phyloP scores from a whole-genome alignment of 2,888 invertebrate species.

The Drosophila ezoana region DNA sequence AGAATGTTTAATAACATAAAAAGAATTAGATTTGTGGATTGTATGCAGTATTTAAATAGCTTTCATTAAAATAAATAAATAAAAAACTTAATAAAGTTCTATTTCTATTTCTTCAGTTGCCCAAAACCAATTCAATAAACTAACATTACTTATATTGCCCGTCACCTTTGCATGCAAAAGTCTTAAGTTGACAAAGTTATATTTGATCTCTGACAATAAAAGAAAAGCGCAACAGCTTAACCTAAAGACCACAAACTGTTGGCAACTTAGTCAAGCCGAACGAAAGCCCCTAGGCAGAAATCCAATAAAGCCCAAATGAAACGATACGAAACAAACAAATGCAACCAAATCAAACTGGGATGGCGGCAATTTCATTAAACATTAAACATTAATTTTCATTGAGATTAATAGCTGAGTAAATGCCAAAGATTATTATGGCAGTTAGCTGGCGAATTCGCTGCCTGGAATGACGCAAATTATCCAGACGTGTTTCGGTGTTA shows the following conservation, averaged over 20 bases:
- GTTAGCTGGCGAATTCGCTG: conserved; percentile 38
- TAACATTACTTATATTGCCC: too few relatives aligned
- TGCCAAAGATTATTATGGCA: conserved; percentile 73
- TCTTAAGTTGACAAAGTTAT: conserved; percentile 55
- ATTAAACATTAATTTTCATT: conserved; percentile 77
- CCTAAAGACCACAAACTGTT: conserved; percentile 49
- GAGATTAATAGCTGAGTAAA: conserved; percentile 81
- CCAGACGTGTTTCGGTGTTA: conserved; percentile 44
- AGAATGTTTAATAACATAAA: too few relatives aligned
- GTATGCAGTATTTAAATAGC: too few relatives aligned
- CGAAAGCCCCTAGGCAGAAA: conserved; percentile 17
- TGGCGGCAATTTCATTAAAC: conserved; percentile 59
- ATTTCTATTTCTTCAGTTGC: too few relatives aligned
- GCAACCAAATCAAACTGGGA: conserved; percentile 42
- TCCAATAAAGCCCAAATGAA: conserved; percentile 1
- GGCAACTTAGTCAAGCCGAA: conserved; percentile 32
- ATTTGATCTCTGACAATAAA: conserved; percentile 62
- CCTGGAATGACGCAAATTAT: conserved; percentile 30
- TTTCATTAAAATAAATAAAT: too few relatives aligned
- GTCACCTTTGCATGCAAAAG: conserved; percentile 1
- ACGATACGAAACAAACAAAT: conserved; percentile 19
- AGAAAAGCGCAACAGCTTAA: conserved; percentile 67
- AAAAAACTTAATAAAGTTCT: too few relatives aligned
- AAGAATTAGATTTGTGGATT: too few relatives aligned
- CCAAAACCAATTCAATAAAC: too few relatives aligned